These are phyloP conservation scores for Unio delphinus DNA, from an alignment of 2,888 invertebrate genomes.

Conservation along the genomic window DNA sequence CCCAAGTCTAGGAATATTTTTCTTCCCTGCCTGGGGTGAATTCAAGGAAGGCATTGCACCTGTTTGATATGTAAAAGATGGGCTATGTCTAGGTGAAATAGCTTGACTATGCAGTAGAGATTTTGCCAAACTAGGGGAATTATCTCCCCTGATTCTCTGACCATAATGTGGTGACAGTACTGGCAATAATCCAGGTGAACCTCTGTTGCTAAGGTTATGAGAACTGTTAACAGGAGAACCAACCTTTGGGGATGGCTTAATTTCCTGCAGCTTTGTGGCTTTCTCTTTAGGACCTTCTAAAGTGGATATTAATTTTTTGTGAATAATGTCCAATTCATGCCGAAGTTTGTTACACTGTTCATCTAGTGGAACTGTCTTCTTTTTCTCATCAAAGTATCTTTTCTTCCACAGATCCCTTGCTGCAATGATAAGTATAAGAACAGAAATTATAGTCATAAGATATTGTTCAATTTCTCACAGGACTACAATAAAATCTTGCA, in stretches of 20 bases:
- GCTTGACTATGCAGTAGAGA: conserved; percentile 9
- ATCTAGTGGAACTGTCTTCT: conserved; percentile 70
- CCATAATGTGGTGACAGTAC: conserved; percentile 6
- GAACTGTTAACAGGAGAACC: conserved; percentile 19
- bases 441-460: neutral
- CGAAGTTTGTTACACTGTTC: conserved; percentile 67
- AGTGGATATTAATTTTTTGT: conserved; percentile 68
- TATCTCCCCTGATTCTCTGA: conserved; percentile 5
- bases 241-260: conserved; percentile 59
- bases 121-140: conserved; percentile 6
- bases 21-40: no score
- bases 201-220: no score
- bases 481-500: neutral
- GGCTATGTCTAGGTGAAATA: conserved; percentile 6
- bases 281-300: conserved; percentile 66
- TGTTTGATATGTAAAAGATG: no score
- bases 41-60: no score
- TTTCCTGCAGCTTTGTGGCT: conserved; percentile 42
- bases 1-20: no score
- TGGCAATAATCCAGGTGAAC: conserved; percentile 7
- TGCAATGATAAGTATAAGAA: conserved; percentile 30
- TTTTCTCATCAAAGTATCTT: conserved; percentile 72
- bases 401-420: conserved; percentile 72
- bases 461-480: no score
- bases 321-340: conserved; percentile 68